Conservation (phyloP, 2,888 invertebrate genomes). For the Odontocolon sp. region DNA sequence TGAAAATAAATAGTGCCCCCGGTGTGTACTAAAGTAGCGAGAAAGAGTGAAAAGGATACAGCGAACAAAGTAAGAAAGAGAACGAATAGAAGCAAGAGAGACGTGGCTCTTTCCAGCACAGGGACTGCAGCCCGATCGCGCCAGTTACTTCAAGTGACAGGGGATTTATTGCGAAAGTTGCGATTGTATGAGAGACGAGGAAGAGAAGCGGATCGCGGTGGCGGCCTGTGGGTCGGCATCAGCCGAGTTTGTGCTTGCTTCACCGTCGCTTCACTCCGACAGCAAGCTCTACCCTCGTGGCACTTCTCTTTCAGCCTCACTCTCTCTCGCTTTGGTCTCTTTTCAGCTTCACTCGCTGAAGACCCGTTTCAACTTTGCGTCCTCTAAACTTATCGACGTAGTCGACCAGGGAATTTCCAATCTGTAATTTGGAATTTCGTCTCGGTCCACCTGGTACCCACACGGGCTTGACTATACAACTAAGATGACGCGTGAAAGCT, state of each 20-base stretch:
- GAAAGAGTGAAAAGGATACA: constrained; percentile 41
- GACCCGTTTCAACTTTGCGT: constrained; percentile 41
- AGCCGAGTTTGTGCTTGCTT: constrained; percentile 47
- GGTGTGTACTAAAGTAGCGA: constrained; percentile 2
- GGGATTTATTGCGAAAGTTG: constrained; percentile 73
- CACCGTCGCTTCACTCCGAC: constrained; percentile 32
- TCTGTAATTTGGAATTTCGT: constrained; percentile 69
- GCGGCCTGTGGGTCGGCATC: constrained; percentile 33
- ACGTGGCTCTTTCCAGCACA: neutral
- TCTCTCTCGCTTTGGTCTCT: constrained; percentile 13
- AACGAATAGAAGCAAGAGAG: neutral
- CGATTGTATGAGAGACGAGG: constrained; percentile 68
- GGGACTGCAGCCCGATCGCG: constrained; percentile 66
- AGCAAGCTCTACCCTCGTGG: constrained; percentile 26
- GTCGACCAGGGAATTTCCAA: constrained; percentile 66
- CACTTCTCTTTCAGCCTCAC: constrained; percentile 3
- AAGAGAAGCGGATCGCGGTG: constrained; percentile 40
- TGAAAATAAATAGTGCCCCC: constrained; percentile 21
- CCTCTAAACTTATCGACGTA: constrained; percentile 49
- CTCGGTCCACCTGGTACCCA: constrained; percentile 41
- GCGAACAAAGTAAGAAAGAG: constrained; percentile 15
- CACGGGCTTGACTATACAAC: neutral
- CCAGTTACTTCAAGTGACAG: constrained; percentile 70
- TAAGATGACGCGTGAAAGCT: neutral
- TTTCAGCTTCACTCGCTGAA: constrained; percentile 19